Conservation (phyloP, 2,888 invertebrate genomes). For the Tipula lateralis region DNA sequence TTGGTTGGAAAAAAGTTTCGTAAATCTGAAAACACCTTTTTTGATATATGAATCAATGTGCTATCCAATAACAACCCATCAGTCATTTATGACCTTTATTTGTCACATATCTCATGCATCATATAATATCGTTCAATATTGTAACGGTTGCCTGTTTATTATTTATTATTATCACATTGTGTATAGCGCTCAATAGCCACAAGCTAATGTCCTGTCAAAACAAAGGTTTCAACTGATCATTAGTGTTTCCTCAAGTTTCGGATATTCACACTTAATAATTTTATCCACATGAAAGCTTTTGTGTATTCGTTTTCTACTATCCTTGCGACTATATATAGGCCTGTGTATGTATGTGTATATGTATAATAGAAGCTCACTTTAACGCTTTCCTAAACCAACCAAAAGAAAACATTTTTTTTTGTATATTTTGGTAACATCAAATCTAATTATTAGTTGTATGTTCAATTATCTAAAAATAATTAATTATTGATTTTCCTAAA, state of each 20-base stretch:
- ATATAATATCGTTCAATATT: background rate
- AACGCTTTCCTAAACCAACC: background rate
- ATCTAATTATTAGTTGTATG: slow-evolving; percentile 24
- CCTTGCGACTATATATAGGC: background rate
- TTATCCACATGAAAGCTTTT: background rate
- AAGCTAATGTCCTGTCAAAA: background rate
- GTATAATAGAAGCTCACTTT: background rate
- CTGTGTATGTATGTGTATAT: background rate
- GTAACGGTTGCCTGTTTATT: background rate
- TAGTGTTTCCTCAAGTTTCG: background rate
- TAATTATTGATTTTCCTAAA: background rate
- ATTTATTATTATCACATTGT: background rate
- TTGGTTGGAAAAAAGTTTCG: no score
- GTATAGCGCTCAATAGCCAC: background rate
- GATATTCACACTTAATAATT: background rate
- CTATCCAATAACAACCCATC: background rate
- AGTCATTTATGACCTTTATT: background rate
- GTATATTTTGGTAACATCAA: background rate
- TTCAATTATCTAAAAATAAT: slow-evolving; percentile 24
- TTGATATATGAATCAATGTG: background rate
- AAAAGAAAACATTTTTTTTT: background rate
- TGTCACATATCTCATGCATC: background rate
- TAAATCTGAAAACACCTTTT: no score
- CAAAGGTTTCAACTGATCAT: background rate
- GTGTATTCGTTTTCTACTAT: no score